Base-by-base conservation (phyloP, 2,797 vertebrate species). In the Coranthus polyacanthus region DNA sequence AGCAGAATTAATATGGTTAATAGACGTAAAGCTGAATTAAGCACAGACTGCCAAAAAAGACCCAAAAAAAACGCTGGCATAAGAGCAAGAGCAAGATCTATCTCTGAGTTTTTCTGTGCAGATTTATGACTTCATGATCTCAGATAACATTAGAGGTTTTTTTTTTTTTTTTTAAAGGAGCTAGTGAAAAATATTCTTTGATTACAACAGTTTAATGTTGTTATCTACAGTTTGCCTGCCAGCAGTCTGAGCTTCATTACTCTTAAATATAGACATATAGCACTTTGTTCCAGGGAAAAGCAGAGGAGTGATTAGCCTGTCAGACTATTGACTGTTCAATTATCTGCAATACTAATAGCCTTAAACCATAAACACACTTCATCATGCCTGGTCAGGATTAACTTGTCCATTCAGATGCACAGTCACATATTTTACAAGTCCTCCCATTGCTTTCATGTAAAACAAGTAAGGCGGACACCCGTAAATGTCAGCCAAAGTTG, bases 301-400 rank as follows among this genome's bases (percentile, higher is more conserved):
- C 17, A 69, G 37, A 45, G 56, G 29, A 56, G 21, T 21, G 50
- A 3, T 20, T 12, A 12, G n/a, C 44, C 62, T 46, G 53, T 51
- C 12, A 17, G 15, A 18, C 22, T 22, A 21, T 37, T 22, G 3
- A 58, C 3, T 15, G 32, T 37, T 24, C 55, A 37, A 52, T 57
- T 3, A 44, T 54, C 16, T 43, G 5, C 39, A 51, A 69, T 49
- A 47, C 24, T 18, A 29, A 16, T 10, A 24, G 18, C 39, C 16
- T 46, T n/a, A 41, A 2, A 68, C 41, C 10, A 34, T 62, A 75
- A 55, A 60, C 17, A 42, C 12, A 58, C 26, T 46, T 50, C 7
- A 57, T 70, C 17, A 22, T 56, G 21, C 53, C 39, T 4, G 36
- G 37, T 38, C 22, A 22, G 17, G 56, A 45, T 67, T 44, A 61